phyloP scores from a whole-genome alignment of 2,888 invertebrate species.

The Chalcis sispes region DNA sequence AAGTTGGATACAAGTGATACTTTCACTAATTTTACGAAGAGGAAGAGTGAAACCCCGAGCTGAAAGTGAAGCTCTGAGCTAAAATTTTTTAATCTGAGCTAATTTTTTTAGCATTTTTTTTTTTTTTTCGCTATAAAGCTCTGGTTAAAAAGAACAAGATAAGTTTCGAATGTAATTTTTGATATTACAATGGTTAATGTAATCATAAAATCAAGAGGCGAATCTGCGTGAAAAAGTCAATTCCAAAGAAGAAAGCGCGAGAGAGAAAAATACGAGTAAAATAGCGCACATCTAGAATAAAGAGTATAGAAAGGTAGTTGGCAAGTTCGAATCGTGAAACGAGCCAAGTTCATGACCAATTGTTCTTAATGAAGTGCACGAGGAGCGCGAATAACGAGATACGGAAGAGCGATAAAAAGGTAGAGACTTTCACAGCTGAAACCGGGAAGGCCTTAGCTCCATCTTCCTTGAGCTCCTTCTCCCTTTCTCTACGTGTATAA shows the following conservation, averaged over 20 bases:
- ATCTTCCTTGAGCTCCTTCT: constrained; percentile 37
- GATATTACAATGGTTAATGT: no score
- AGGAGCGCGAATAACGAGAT: constrained; percentile 55
- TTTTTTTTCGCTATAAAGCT: no score
- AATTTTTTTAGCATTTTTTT: no score
- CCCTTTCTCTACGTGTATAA: constrained; percentile 37
- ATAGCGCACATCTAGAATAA: neutral
- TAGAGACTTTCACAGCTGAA: neutral
- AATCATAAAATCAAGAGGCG: no score
- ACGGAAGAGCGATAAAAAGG: constrained; percentile 54
- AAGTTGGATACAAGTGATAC: no score
- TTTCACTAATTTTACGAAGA: no score
- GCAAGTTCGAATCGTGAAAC: constrained; percentile 49
- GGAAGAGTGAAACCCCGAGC: no score
- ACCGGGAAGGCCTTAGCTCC: neutral
- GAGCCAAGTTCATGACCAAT: constrained; percentile 57
- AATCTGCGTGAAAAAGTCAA: no score
- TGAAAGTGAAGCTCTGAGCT: no score
- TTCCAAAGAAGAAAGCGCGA: neutral
- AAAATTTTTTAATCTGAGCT: no score
- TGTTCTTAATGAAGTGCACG: constrained; percentile 59
- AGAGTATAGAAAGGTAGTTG: neutral
- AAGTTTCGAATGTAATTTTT: no score
- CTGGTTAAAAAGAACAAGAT: no score
- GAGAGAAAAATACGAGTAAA: neutral